phyloP scores from a whole-genome alignment of 2,888 invertebrate genomes.

The Agonopterix heracliana region DNA sequence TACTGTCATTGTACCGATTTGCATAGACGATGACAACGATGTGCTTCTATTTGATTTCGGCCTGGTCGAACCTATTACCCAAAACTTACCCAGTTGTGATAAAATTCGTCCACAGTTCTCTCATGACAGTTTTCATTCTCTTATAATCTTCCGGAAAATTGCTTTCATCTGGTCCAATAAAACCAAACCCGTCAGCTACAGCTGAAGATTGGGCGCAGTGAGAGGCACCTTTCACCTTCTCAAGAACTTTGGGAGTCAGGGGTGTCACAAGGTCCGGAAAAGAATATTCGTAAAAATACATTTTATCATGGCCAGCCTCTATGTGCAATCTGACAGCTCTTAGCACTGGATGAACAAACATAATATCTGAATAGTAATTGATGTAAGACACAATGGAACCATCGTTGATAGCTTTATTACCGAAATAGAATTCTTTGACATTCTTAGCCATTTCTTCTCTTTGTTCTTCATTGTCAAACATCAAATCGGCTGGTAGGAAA shows the following conservation, averaged over 20 bases:
- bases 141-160: conserved; percentile 16
- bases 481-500: conserved; percentile 40
- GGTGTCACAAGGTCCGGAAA: conserved; percentile 24
- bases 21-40: no score
- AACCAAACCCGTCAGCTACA: conserved; percentile 16
- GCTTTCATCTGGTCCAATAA: conserved; percentile 5
- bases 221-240: conserved; percentile 23
- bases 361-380: conserved; percentile 30
- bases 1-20: no score
- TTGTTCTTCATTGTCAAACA: conserved; percentile 25
- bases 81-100: conserved; percentile 33
- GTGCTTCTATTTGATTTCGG: no score
- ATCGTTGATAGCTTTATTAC: conserved; percentile 13
- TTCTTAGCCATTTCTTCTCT: conserved; percentile 25
- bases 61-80: neutral
- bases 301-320: conserved; percentile 24
- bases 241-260: conserved; percentile 1
- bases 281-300: conserved; percentile 33
- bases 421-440: conserved; percentile 6
- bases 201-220: conserved; percentile 30
- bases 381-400: conserved; percentile 26
- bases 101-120: conserved; percentile 37
- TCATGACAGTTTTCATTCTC: conserved; percentile 19
- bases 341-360: conserved; percentile 23
- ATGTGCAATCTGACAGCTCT: conserved; percentile 23